phyloP scores from a whole-genome alignment of 2,113 vertebrate genomes.

The Colius striatus region DNA sequence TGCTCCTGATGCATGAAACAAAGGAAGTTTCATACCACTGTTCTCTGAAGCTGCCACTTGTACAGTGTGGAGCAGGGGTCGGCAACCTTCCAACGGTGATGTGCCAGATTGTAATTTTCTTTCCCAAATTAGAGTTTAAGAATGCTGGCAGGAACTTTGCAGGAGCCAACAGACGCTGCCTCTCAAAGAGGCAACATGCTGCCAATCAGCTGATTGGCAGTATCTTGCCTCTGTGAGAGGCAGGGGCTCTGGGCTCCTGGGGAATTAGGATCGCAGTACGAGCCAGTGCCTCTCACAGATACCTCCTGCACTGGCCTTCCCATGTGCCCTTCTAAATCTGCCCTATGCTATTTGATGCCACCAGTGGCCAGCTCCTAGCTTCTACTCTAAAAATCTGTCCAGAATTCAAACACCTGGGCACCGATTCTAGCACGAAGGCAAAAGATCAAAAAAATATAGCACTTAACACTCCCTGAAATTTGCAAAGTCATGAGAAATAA shows the following conservation, averaged over 20 bases:
- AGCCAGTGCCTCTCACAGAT: background rate
- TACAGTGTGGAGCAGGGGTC: constrained; percentile 53
- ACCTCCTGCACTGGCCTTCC: background rate
- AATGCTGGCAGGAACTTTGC: constrained; percentile 71
- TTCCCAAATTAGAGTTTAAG: constrained; percentile 72
- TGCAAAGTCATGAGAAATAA: background rate
- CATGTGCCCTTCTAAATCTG: background rate
- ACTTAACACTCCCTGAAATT: background rate
- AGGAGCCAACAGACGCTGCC: constrained; percentile 71
- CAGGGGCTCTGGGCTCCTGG: constrained; percentile 18
- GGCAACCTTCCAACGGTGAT: constrained; percentile 69
- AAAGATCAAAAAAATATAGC: background rate
- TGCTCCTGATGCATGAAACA: background rate
- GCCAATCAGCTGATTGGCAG: constrained; percentile 74
- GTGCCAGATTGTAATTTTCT: constrained; percentile 71
- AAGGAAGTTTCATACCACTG: background rate
- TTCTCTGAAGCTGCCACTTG: background rate
- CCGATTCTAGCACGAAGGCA: background rate
- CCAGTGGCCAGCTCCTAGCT: background rate
- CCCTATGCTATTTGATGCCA: background rate
- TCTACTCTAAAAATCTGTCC: background rate
- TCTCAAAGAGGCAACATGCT: constrained; percentile 60
- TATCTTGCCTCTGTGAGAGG: constrained; percentile 56
- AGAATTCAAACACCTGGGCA: background rate
- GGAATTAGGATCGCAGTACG: background rate